These are phyloP conservation scores for Gasteruption jaculator DNA, from an alignment of 2,888 invertebrate species.

Conservation along the genomic window DNA sequence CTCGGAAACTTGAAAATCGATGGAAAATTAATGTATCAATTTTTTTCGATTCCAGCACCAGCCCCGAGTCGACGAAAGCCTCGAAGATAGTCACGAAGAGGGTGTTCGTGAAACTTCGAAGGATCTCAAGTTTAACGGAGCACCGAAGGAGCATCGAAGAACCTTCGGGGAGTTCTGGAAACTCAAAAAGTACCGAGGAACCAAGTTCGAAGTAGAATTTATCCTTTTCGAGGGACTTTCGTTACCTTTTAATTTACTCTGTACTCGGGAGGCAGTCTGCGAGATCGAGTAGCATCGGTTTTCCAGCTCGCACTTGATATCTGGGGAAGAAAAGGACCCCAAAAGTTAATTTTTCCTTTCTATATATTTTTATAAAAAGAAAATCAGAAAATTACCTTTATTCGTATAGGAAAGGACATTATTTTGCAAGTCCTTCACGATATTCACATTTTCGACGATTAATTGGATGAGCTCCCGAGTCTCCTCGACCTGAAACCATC, in stretches of 20 bases:
- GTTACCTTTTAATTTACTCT: constrained; percentile 57
- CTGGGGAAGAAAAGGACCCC: constrained; percentile 52
- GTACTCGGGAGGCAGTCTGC: constrained; percentile 54
- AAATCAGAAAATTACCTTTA: constrained; percentile 36
- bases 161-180: no score
- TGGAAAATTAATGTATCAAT: no score
- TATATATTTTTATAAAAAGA: constrained; percentile 2
- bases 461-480: constrained; percentile 45
- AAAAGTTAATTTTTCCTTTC: not conserved
- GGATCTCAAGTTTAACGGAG: no score
- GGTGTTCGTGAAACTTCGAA: no score
- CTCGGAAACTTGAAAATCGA: no score
- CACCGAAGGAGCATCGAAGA: no score
- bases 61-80: no score
- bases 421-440: constrained; percentile 53
- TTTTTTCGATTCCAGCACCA: no score
- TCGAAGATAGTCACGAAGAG: no score
- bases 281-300: constrained; percentile 55
- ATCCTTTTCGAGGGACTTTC: no score
- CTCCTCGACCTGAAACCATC: constrained; percentile 41
- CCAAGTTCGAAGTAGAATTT: no score
- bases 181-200: no score
- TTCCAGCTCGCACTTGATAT: constrained; percentile 61
- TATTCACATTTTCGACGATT: constrained; percentile 40
- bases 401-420: constrained; percentile 44